Evolutionary conservation across 2,113 vertebrate species (phyloP).

Genomic region (Thunnus maccoyii): DNA sequence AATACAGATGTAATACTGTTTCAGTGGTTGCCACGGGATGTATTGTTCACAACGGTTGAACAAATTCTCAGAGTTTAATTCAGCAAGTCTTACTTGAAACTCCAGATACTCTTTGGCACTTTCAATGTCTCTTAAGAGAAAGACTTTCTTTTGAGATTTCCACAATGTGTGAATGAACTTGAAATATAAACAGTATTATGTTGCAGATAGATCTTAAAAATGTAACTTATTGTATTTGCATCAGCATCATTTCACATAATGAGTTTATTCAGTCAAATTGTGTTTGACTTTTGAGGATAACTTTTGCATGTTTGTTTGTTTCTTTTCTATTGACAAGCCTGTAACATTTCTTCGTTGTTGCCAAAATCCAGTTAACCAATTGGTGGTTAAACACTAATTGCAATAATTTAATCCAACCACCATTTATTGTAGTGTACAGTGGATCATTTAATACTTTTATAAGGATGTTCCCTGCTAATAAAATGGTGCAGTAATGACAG

Average conservation of each 20-base stretch:
- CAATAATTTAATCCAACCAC: conserved; percentile 1
- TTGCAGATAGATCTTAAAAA: conserved; percentile 15
- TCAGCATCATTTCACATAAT: conserved; percentile 7
- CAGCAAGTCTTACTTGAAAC: conserved; percentile 44
- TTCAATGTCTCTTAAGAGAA: conserved; percentile 37
- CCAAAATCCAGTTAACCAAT: background rate
- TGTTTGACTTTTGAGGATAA: conserved; percentile 16
- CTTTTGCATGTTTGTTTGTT: background rate
- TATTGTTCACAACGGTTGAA: conserved; percentile 1
- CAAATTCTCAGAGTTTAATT: conserved; percentile 4
- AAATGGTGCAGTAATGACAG: conserved; percentile 12
- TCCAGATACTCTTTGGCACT: conserved; percentile 36
- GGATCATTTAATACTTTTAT: background rate
- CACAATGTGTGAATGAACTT: conserved; percentile 33
- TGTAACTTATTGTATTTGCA: background rate
- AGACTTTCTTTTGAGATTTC: conserved; percentile 21
- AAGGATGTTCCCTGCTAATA: background rate
- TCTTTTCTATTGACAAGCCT: background rate
- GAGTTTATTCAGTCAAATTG: background rate
- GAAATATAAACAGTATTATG: conserved; percentile 53
- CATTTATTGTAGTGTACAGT: background rate
- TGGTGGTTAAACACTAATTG: background rate
- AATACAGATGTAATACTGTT: conserved; percentile 1
- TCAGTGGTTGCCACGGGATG: background rate
- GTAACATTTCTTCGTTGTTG: conserved; percentile 12